Base-by-base conservation (phyloP, 2,888 invertebrate species). In the Latrodectus elegans region DNA sequence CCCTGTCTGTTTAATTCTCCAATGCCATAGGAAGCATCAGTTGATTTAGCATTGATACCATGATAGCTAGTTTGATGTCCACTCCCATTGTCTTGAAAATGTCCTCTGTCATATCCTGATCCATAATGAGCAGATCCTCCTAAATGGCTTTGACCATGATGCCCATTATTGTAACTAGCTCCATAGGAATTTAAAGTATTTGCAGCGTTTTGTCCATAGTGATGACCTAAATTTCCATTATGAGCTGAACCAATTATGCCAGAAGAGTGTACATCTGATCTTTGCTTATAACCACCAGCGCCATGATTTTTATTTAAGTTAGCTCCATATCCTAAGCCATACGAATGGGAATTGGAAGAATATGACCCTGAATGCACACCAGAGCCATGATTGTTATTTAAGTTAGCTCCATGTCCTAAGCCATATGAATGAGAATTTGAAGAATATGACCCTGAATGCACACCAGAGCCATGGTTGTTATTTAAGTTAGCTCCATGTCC, bases 391-490 rank as follows among this genome's bases (percentile, higher is more conserved):
- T 68, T 68, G 22, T 68, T 26, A 38, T 17, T 68, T 17, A 14
- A 38, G 68, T 15, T 68, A 17, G 15, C 17, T 64, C 64, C 64
- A 64, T 17, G 8, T 64, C 14, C 17, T 64, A 64, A 8, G 8
- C 64, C 64, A 12, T 64, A 17, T 3, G 68, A 10, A 8, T 38
- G 26, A 12, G 68, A 22, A 22, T 68, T 68, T 10, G 10, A 22
- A 17, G 68, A 2, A 17, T 8, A 14, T 8, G 26, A 26, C 12
- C 12, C 22, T 26, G 68, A 68, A 17, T 12, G 17, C 22, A 22
- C 53, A 22, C 38, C 74, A 49, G 76, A 49, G n/a, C 68, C 67
- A 70, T 55, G 70, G 38, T 68, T 68, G 22, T 68, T 26, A 38
- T 17, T 68, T 17, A 14, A 38, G 68, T 15, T 68, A 17, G 15